A percentile compares a stretch with the other conserved stretches of the same genome.
Conservation (phyloP, 2,888 invertebrate genomes). For the Drosophila percnosoma region DNA sequence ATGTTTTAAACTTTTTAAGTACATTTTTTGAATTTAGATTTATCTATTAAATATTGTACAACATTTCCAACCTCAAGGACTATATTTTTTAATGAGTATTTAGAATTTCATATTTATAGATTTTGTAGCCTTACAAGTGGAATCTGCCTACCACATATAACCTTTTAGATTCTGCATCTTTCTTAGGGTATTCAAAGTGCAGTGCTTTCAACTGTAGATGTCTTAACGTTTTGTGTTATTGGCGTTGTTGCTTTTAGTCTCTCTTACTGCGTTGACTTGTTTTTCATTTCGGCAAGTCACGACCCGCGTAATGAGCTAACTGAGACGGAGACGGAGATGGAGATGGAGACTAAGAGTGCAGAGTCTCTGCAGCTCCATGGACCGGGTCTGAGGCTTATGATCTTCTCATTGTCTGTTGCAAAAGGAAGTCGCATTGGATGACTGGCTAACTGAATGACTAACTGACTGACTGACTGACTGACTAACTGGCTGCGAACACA, state of each 20-base stretch:
- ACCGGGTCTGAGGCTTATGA: slow-evolving; percentile 63
- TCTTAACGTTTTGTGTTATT: slow-evolving; percentile 18
- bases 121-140: background rate
- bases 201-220: too few relatives aligned
- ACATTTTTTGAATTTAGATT: background rate
- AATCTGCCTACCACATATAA: background rate
- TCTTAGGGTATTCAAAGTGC: slow-evolving; percentile 22
- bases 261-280: slow-evolving; percentile 71
- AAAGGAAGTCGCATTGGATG: slow-evolving; percentile 62
- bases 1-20: too few relatives aligned
- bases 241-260: slow-evolving; percentile 41
- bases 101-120: background rate
- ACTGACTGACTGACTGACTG: slow-evolving; percentile 25
- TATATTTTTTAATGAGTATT: background rate
- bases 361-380: slow-evolving; percentile 22
- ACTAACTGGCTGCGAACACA: slow-evolving; percentile 19
- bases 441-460: slow-evolving; percentile 27
- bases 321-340: slow-evolving; percentile 15
- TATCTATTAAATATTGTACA: background rate
- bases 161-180: background rate
- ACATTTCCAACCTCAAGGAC: background rate
- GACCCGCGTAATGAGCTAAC: slow-evolving; percentile 77
- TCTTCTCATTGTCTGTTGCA: slow-evolving; percentile 66
- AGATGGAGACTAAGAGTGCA: slow-evolving; percentile 19
- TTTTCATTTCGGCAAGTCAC: slow-evolving; percentile 79